phyloP scores from a whole-genome alignment of 2,797 vertebrate species.

The Australoheros facetus region DNA sequence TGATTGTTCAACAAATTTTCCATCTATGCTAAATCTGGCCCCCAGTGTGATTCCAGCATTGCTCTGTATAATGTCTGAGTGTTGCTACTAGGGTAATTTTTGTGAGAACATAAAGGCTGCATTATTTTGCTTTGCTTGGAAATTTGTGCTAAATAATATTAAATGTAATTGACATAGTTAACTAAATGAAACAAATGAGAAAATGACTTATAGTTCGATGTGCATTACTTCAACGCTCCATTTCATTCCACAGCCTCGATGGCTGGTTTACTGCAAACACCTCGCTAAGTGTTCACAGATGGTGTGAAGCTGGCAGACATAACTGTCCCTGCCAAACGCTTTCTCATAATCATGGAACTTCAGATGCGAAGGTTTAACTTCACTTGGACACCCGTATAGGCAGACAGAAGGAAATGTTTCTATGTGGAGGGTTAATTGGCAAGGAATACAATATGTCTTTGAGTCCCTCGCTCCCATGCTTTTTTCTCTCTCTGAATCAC shows the following conservation, averaged over 20 bases:
- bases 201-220: slow-evolving; percentile 1
- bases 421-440: slow-evolving; percentile 56
- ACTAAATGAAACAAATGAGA: slow-evolving; percentile 19
- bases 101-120: neutral
- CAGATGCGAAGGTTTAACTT: slow-evolving; percentile 12
- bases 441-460: slow-evolving; percentile 66
- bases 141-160: neutral
- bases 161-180: neutral
- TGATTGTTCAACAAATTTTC: neutral
- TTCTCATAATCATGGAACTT: slow-evolving; percentile 44
- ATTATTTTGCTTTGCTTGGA: neutral
- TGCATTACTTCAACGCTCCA: slow-evolving; percentile 29
- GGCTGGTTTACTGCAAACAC: slow-evolving; percentile 64
- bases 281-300: slow-evolving; percentile 74
- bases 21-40: neutral
- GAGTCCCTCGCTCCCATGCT: slow-evolving; percentile 34
- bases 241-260: slow-evolving; percentile 38
- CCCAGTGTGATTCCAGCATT: neutral
- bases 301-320: slow-evolving; percentile 49
- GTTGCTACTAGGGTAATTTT: neutral
- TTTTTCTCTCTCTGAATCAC: slow-evolving; percentile 21
- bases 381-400: slow-evolving; percentile 18
- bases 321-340: slow-evolving; percentile 37
- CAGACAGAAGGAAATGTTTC: slow-evolving; percentile 57
- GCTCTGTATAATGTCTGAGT: neutral